Conservation (phyloP, 2,888 invertebrate genomes). For the Tortrix viridana region DNA sequence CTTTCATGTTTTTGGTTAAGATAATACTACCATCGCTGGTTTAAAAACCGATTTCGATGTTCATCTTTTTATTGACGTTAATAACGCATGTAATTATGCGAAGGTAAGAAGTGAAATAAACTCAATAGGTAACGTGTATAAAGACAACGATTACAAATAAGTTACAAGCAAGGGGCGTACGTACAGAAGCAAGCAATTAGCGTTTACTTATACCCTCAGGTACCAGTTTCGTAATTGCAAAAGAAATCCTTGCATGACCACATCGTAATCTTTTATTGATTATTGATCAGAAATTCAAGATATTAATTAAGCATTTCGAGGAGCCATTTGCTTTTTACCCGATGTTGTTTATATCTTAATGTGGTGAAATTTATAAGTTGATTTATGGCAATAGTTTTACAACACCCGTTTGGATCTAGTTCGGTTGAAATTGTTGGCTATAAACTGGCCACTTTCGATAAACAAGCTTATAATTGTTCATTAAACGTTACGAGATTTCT, state of each 20-base stretch:
- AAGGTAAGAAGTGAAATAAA: neutral
- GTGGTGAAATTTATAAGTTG: constrained; percentile 35
- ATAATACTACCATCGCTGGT: neutral
- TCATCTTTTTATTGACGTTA: too few species aligned
- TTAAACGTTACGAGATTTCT: constrained; percentile 14
- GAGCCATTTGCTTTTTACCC: constrained; percentile 15
- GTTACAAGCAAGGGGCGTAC: neutral
- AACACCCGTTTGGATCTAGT: constrained; percentile 24
- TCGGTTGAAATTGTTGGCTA: constrained; percentile 16
- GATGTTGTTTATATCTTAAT: constrained; percentile 27
- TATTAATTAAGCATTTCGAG: constrained; percentile 25
- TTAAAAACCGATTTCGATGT: neutral
- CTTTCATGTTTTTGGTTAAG: too few species aligned
- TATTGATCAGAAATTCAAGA: constrained; percentile 16
- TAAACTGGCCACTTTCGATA: constrained; percentile 29
- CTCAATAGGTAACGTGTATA: neutral
- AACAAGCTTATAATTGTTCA: constrained; percentile 30
- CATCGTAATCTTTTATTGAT: constrained; percentile 23
- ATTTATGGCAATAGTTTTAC: constrained; percentile 15
- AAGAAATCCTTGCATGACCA: constrained; percentile 9
- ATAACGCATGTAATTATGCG: neutral
- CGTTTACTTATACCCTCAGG: neutral
- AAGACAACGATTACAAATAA: neutral
- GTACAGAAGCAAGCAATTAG: constrained; percentile 4
- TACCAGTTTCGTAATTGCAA: constrained; percentile 24